A percentile compares a stretch with the other conserved stretches of the same genome.
Evolutionary conservation across 1,140 invertebrate genomes (phyloP).

Genomic region (Drosophila miranda): DNA sequence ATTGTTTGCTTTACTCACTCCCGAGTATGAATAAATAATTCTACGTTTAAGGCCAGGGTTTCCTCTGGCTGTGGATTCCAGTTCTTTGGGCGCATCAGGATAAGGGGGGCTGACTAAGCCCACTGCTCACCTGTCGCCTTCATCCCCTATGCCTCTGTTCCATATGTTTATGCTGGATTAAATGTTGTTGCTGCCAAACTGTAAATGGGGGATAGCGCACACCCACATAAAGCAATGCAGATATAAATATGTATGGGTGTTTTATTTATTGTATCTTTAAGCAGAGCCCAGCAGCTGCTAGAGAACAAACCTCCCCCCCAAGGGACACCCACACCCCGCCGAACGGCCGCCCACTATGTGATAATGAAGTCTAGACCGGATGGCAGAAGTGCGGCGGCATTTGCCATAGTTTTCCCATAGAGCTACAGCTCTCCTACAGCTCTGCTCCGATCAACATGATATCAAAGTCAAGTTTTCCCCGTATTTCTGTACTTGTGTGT

Average conservation of each 20-base stretch:
- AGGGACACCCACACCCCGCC: conserved; percentile 14
- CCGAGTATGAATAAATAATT: conserved; percentile 41
- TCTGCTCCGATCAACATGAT: conserved; percentile 43
- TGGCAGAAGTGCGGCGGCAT: conserved; percentile 51
- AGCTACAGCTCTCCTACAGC: background rate
- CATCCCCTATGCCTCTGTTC: conserved; percentile 38
- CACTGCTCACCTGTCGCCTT: conserved; percentile 28
- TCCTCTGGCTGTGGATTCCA: background rate
- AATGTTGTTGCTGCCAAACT: conserved; percentile 64
- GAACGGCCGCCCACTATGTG: conserved; percentile 24
- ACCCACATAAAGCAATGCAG: conserved; percentile 20
- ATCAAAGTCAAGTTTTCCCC: conserved; percentile 39
- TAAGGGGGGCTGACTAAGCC: background rate
- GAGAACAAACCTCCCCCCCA: conserved; percentile 7
- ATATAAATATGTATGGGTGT: conserved; percentile 25
- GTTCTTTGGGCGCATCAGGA: background rate
- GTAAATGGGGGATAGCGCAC: conserved; percentile 61
- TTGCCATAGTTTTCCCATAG: conserved; percentile 29
- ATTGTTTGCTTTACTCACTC: conserved; percentile 24
- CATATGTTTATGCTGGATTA: conserved; percentile 75
- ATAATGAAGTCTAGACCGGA: conserved; percentile 78
- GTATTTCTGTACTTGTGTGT: no score
- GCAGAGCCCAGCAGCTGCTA: conserved; percentile 54
- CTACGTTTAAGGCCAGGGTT: conserved; percentile 21
- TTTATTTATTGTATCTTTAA: conserved; percentile 60